phyloP scores from a whole-genome alignment of 1,140 invertebrate species.

The Leptinotarsa texana region DNA sequence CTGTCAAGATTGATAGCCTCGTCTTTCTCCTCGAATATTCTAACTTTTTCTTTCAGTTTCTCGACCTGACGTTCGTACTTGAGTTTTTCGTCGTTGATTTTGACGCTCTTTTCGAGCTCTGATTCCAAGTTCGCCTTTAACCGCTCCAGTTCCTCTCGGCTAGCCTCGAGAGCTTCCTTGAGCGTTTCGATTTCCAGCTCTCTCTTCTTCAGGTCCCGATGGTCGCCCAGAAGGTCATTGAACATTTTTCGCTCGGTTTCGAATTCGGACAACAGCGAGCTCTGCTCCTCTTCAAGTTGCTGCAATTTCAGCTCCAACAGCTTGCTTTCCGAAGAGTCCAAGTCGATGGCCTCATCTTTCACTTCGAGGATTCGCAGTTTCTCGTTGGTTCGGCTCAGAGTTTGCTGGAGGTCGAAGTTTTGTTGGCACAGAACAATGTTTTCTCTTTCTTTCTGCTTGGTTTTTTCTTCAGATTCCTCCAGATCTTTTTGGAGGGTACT shows the following conservation, averaged over 20 bases:
- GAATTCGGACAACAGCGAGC: constrained; percentile 28
- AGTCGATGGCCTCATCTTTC: constrained; percentile 37
- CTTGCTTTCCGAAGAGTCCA: constrained; percentile 50
- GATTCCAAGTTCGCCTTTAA: constrained; percentile 30
- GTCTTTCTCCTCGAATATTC: constrained; percentile 37
- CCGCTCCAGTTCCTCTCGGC: constrained; percentile 25
- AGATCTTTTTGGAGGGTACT: constrained; percentile 45
- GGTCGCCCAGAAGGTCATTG: constrained; percentile 33
- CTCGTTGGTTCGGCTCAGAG: neutral
- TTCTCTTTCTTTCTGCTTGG: constrained; percentile 32
- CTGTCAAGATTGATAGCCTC: constrained; percentile 51
- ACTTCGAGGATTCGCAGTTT: constrained; percentile 18
- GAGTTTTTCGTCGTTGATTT: constrained; percentile 27
- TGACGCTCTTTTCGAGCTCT: constrained; percentile 31
- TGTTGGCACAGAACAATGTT: neutral
- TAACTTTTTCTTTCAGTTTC: constrained; percentile 32
- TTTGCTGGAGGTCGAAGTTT: constrained; percentile 15
- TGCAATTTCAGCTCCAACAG: constrained; percentile 46
- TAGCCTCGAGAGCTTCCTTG: constrained; percentile 21
- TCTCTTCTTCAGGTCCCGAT: constrained; percentile 40
- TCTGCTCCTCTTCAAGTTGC: constrained; percentile 35
- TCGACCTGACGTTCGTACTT: constrained; percentile 27
- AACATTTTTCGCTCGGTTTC: constrained; percentile 37
- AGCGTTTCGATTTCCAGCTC: constrained; percentile 37
- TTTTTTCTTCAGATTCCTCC: constrained; percentile 41